Evolutionary conservation across 1,140 invertebrate species (phyloP).

Genomic region (Bombus waltoni): DNA sequence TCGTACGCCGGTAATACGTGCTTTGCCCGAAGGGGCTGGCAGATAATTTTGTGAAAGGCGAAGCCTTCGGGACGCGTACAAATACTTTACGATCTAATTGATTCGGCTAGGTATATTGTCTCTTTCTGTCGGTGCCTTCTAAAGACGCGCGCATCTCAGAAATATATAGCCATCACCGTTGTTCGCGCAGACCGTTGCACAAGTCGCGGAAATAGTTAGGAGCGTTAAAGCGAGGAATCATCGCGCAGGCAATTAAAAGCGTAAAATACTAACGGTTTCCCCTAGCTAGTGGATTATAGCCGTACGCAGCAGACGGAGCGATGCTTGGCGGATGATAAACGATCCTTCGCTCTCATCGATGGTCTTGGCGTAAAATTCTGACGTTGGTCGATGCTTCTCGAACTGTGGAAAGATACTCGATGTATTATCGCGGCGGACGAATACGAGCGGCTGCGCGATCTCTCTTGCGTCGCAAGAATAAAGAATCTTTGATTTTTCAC

Average conservation of each 20-base stretch:
- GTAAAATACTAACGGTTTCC: conserved; percentile 67
- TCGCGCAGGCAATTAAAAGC: conserved; percentile 49
- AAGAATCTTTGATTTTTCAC: not conserved
- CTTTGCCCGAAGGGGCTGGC: conserved; percentile 19
- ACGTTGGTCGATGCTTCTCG: conserved; percentile 43
- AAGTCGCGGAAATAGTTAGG: not conserved
- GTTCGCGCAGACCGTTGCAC: not conserved
- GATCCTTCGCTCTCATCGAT: conserved; percentile 56
- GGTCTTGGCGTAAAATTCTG: conserved; percentile 46
- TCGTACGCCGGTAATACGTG: conserved; percentile 45
- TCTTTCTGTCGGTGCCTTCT: not conserved
- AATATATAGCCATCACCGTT: not conserved
- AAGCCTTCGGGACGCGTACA: conserved; percentile 20
- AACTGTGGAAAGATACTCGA: conserved; percentile 24
- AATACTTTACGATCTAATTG: conserved; percentile 26
- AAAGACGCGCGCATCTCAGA: not conserved
- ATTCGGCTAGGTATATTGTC: conserved; percentile 29
- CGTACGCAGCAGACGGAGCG: conserved; percentile 26
- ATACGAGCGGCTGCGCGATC: not conserved
- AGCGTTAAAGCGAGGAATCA: not conserved
- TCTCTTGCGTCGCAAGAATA: not conserved
- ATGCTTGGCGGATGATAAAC: conserved; percentile 54
- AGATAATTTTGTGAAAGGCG: conserved; percentile 55
- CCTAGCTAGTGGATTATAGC: conserved; percentile 42
- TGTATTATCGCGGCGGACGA: not conserved